Percentiles rank a stretch among this genome's conserved stretches.
phyloP scores from a whole-genome alignment of 2,797 vertebrate species.

The Amazona ochrocephala region DNA sequence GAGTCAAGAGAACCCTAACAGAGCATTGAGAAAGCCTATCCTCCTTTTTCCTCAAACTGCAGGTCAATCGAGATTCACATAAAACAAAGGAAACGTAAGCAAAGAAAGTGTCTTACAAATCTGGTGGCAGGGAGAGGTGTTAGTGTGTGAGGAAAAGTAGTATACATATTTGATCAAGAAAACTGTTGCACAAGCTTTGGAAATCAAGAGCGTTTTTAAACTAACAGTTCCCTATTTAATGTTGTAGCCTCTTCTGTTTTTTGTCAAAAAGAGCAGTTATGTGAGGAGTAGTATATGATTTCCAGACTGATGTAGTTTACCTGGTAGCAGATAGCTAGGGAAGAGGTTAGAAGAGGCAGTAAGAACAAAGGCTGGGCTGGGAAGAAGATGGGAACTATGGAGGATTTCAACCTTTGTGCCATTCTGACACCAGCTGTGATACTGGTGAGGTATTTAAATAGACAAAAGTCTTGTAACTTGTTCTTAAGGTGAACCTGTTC shows the following conservation, averaged over 20 bases:
- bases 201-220: not conserved
- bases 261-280: not conserved
- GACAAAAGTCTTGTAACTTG: not conserved
- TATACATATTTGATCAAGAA: not conserved
- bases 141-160: not conserved
- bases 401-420: not conserved
- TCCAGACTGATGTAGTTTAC: not conserved
- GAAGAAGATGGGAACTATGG: not conserved
- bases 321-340: not conserved
- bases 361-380: not conserved
- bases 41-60: not conserved
- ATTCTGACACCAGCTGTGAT: not conserved
- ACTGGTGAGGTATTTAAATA: not conserved
- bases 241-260: not conserved
- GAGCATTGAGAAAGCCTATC: not conserved
- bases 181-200: not conserved
- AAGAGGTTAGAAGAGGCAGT: not conserved
- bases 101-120: not conserved
- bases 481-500: not conserved
- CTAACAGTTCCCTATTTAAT: not conserved
- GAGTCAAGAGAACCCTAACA: slow-evolving; percentile 8
- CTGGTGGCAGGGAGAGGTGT: not conserved
- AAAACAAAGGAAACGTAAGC: slow-evolving; percentile 30
- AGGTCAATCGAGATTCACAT: slow-evolving; percentile 20
- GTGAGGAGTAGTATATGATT: not conserved